Conservation (phyloP, 2,113 vertebrate genomes). For the Lagopus muta region DNA sequence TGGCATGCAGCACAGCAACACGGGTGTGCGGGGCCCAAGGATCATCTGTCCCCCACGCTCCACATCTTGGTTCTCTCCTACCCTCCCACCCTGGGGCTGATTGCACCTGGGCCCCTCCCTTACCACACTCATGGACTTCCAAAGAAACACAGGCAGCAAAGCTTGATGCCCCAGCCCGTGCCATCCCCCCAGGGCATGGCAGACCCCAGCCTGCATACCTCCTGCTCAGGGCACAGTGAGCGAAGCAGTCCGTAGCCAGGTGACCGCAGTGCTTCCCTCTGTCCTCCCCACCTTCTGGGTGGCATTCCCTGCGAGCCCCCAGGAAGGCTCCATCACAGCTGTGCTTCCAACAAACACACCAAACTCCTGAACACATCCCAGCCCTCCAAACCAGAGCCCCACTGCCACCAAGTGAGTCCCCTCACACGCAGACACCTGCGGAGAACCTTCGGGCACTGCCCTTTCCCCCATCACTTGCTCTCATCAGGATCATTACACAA, state of each 20-base stretch:
- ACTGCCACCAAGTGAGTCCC: not conserved
- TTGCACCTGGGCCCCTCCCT: not conserved
- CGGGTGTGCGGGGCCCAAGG: not conserved
- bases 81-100: not conserved
- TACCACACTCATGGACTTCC: rapidly evolving
- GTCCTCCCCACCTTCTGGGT: not conserved
- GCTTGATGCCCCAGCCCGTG: not conserved
- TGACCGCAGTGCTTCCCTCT: not conserved
- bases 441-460: not conserved
- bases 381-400: not conserved
- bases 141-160: not conserved
- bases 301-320: not conserved
- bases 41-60: not conserved
- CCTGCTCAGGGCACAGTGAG: not conserved
- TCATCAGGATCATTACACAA: not conserved
- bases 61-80: not conserved
- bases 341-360: rapidly evolving
- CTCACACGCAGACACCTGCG: not conserved
- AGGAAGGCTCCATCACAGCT: not conserved
- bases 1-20: not conserved
- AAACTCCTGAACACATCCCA: not conserved
- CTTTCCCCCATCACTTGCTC: not conserved
- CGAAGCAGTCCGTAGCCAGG: not conserved
- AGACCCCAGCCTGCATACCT: not conserved
- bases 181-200: rapidly evolving